Evolutionary conservation across 2,797 vertebrate species (phyloP).

Genomic region (Lepus oiostolus): DNA sequence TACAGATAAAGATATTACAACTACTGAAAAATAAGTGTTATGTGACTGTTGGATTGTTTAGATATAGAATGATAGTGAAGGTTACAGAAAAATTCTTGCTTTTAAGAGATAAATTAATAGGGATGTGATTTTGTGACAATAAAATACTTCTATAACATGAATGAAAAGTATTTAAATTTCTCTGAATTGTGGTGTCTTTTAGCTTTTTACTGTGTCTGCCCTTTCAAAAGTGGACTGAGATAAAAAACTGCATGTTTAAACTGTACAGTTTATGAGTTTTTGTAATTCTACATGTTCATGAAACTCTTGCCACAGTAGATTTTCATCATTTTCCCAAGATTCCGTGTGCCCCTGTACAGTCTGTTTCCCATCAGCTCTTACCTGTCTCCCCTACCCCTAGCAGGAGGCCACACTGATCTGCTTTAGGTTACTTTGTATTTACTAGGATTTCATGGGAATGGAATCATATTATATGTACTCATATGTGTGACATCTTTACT

Average conservation of each 20-base stretch:
- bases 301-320: not conserved
- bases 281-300: constrained; percentile 25
- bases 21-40: constrained; percentile 83
- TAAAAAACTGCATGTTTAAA: constrained; percentile 39
- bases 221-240: constrained; percentile 41
- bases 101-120: constrained; percentile 45
- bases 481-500: not conserved
- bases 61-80: constrained; percentile 35
- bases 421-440: constrained; percentile 41
- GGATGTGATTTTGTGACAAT: not conserved
- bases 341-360: not conserved
- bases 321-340: constrained; percentile 17
- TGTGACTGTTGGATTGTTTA: constrained; percentile 77
- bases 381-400: not conserved
- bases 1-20: constrained; percentile 82
- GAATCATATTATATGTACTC: not conserved
- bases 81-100: constrained; percentile 51
- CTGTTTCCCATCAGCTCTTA: not conserved
- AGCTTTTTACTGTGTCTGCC: not conserved
- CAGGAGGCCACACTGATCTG: not conserved
- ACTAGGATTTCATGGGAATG: not conserved
- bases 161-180: constrained; percentile 26
- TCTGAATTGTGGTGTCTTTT: not conserved
- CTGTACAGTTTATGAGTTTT: constrained; percentile 29
- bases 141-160: constrained; percentile 36